Conservation (phyloP, 2,797 vertebrate genomes). For the Syndactyla subalaris region DNA sequence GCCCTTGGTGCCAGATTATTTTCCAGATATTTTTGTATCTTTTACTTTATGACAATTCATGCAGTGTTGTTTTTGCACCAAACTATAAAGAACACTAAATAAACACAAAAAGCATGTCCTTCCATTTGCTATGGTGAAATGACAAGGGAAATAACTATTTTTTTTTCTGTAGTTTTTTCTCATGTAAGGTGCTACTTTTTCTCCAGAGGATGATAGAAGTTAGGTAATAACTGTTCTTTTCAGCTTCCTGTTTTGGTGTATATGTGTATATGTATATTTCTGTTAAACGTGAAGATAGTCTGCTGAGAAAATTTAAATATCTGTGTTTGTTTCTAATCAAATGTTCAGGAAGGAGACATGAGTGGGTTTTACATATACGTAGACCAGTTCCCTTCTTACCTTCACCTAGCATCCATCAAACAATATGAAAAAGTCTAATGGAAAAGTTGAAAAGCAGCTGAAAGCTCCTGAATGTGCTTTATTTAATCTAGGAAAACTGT, state of each 20-base stretch:
- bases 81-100: neutral
- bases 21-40: neutral
- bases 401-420: neutral
- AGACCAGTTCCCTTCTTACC: neutral
- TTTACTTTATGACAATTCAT: neutral
- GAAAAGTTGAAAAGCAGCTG: neutral
- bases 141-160: neutral
- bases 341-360: neutral
- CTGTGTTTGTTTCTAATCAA: neutral
- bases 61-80: neutral
- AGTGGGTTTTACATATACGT: neutral
- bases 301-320: neutral
- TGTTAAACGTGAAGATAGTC: neutral
- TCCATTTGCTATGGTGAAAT: neutral
- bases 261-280: accelerated
- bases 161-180: neutral
- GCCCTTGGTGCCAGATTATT: neutral
- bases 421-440: neutral
- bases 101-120: neutral
- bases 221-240: neutral
- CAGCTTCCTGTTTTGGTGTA: neutral
- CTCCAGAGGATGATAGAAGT: neutral
- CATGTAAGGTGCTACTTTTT: neutral
- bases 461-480: neutral
- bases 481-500: neutral